phyloP scores from a whole-genome alignment of 2,797 vertebrate genomes.

The Telmatherina bonti region DNA sequence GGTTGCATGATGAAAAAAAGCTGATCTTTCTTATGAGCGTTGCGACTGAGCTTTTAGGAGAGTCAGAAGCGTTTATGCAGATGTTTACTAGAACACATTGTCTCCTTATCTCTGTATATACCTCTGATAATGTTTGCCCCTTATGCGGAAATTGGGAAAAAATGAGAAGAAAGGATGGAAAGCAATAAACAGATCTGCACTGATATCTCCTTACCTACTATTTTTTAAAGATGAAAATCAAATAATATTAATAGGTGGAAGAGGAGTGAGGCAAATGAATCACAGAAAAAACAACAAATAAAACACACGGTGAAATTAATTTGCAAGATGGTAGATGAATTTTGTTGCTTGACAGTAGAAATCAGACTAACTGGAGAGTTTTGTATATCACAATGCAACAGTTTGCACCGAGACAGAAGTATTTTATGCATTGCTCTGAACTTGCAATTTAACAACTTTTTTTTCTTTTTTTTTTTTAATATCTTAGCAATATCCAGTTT shows the following conservation, averaged over 20 bases:
- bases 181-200: slow-evolving; percentile 34
- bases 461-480: too few relatives aligned
- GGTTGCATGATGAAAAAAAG: neutral
- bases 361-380: neutral
- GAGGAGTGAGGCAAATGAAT: slow-evolving; percentile 1
- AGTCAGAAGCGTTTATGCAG: slow-evolving; percentile 28
- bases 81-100: slow-evolving; percentile 41
- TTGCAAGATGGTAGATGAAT: neutral
- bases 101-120: slow-evolving; percentile 37
- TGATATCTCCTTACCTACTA: slow-evolving; percentile 31
- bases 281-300: slow-evolving; percentile 30
- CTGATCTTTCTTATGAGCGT: neutral
- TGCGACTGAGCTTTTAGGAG: too few relatives aligned
- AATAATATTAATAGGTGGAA: too few relatives aligned
- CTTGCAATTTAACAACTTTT: neutral
- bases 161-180: slow-evolving; percentile 6
- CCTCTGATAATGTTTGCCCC: slow-evolving; percentile 30
- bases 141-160: slow-evolving; percentile 40
- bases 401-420: neutral
- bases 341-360: neutral
- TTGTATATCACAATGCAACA: neutral
- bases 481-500: neutral
- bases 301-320: slow-evolving; percentile 14
- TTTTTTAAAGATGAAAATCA: slow-evolving; percentile 4
- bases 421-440: neutral